These are phyloP conservation scores for Pangasius larnaudii DNA, from an alignment of 2,797 vertebrate species.

Conservation along the genomic window DNA sequence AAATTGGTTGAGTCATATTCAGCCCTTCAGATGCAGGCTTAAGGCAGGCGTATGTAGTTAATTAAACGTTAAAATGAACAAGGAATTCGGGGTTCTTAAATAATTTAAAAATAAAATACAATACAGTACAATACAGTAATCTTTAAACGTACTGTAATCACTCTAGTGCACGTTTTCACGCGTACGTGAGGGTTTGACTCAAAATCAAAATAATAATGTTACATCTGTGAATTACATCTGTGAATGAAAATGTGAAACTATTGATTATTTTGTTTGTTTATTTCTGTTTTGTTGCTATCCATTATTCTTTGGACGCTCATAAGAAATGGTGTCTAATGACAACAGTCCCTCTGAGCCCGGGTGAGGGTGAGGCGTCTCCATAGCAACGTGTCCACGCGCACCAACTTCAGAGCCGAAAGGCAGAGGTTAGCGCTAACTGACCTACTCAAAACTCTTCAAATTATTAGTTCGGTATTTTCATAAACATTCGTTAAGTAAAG, in stretches of 20 bases:
- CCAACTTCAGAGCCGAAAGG: not conserved
- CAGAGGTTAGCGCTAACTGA: not conserved
- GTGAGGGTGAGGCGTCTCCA: slow-evolving; percentile 53
- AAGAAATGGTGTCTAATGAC: not conserved
- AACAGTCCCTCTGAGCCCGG: slow-evolving; percentile 12
- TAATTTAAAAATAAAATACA: not conserved
- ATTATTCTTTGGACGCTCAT: not conserved
- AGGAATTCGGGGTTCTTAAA: not conserved
- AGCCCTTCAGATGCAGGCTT: not conserved
- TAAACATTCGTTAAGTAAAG: not conserved
- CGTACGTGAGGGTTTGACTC: not conserved
- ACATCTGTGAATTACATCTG: not conserved
- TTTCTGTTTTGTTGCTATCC: not conserved
- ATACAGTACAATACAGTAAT: not conserved
- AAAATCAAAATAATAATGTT: not conserved
- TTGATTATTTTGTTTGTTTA: not conserved
- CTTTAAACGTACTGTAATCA: not conserved
- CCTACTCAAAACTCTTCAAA: not conserved
- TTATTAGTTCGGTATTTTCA: not conserved
- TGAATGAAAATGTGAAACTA: not conserved
- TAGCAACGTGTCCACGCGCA: slow-evolving; percentile 57
- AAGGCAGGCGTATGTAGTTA: not conserved
- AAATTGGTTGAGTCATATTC: not conserved
- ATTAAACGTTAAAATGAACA: not conserved
- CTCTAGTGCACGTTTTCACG: not conserved